Percentiles rank a stretch among this genome's conserved stretches.
These are phyloP conservation scores for Megathymus violae DNA, from an alignment of 1,140 invertebrate species.

Conservation along the genomic window DNA sequence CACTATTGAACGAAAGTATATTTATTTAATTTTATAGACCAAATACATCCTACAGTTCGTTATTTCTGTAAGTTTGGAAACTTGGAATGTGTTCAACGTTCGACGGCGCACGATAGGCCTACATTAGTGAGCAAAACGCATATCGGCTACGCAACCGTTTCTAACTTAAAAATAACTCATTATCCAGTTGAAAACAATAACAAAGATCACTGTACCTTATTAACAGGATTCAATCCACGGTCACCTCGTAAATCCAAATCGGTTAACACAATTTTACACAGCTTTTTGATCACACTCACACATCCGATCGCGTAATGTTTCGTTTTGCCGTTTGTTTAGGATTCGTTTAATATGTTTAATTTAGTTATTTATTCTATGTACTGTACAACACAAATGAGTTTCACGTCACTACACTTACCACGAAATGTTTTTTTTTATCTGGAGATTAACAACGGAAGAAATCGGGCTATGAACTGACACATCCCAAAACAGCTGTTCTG, in stretches of 20 bases:
- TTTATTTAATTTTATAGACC: too few relatives aligned
- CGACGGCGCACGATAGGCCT: conserved; percentile 57
- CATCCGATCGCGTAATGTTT: conserved; percentile 33
- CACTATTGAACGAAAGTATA: too few relatives aligned
- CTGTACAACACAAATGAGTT: conserved; percentile 29
- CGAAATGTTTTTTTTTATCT: conserved; percentile 14
- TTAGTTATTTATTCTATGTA: conserved; percentile 30
- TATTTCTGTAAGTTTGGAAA: too few relatives aligned
- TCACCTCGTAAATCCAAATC: conserved; percentile 62
- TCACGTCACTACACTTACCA: conserved; percentile 33
- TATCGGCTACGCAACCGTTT: conserved; percentile 7
- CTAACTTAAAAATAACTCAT: not conserved
- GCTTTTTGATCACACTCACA: conserved; percentile 50
- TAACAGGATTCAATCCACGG: conserved; percentile 58
- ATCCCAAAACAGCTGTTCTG: conserved; percentile 76
- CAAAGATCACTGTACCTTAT: conserved; percentile 56
- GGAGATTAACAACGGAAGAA: conserved; percentile 1
- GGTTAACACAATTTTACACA: conserved; percentile 49
- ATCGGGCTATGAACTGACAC: conserved; percentile 42
- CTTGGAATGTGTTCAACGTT: conserved; percentile 1
- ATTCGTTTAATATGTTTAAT: conserved; percentile 22
- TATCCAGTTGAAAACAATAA: conserved; percentile 17
- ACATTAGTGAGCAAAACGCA: conserved; percentile 41
- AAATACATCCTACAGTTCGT: too few relatives aligned
- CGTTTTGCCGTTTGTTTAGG: conserved; percentile 12